Percentiles rank a stretch among this genome's conserved stretches.
These are phyloP conservation scores for Danio aesculapii DNA, from an alignment of 2,797 vertebrate species.

Conservation along the genomic window DNA sequence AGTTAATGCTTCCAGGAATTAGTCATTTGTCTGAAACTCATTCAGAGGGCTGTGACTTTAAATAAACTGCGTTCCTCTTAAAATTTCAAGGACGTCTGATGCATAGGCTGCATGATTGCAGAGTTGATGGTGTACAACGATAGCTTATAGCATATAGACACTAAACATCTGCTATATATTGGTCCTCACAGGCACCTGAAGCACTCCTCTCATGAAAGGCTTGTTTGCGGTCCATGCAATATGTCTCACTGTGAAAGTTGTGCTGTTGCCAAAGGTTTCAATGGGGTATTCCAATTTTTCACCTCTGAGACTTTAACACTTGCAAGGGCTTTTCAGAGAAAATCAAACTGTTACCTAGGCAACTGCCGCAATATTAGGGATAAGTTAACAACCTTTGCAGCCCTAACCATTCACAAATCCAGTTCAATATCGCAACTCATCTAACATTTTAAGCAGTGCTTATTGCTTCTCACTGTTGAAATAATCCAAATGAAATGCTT, in stretches of 20 bases:
- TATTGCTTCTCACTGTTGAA: neutral
- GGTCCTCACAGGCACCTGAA: neutral
- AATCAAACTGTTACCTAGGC: slow-evolving; percentile 35
- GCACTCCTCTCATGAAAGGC: neutral
- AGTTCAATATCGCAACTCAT: slow-evolving; percentile 1
- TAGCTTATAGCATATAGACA: neutral
- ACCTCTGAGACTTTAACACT: slow-evolving; percentile 37
- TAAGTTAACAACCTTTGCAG: slow-evolving; percentile 31
- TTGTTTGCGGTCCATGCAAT: neutral
- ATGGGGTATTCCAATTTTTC: neutral
- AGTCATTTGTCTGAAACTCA: slow-evolving; percentile 26
- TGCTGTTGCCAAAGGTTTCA: slow-evolving; percentile 16
- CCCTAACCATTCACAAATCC: slow-evolving; percentile 22
- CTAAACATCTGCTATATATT: neutral
- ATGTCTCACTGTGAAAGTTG: neutral
- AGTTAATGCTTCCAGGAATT: slow-evolving; percentile 41
- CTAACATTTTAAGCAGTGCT: neutral
- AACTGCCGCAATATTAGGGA: slow-evolving; percentile 37
- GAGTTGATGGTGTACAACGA: neutral
- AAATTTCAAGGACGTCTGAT: neutral
- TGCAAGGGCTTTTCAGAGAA: slow-evolving; percentile 18
- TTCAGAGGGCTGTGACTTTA: slow-evolving; percentile 3
- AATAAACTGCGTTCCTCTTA: neutral
- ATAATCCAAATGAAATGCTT: slow-evolving; percentile 15
- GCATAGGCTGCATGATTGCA: neutral